Conservation (phyloP, 2,113 vertebrate genomes). For the Laticauda laticaudata region DNA sequence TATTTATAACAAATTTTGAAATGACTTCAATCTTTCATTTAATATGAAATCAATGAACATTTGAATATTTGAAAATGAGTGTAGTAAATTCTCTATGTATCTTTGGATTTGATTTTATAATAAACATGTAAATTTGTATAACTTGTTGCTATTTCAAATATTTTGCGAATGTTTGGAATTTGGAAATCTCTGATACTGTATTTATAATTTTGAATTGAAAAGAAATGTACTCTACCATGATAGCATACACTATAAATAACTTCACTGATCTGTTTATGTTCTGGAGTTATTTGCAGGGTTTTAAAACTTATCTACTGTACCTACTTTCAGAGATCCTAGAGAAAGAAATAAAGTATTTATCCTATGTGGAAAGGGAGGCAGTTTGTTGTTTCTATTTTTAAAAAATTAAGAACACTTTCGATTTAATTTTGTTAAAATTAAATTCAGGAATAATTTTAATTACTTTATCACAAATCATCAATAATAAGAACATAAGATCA, state of each 20-base stretch:
- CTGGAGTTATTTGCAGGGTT: constrained; percentile 71
- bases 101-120: constrained; percentile 27
- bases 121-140: neutral
- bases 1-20: neutral
- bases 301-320: constrained; percentile 67
- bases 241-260: constrained; percentile 72
- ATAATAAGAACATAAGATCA: constrained; percentile 32
- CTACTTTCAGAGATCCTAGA: constrained; percentile 56
- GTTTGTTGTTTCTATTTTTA: neutral
- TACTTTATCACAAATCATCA: constrained; percentile 39
- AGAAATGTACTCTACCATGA: constrained; percentile 66
- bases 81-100: constrained; percentile 19
- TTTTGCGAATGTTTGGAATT: constrained; percentile 39
- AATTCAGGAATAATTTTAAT: constrained; percentile 3
- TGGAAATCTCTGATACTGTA: constrained; percentile 45
- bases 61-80: constrained; percentile 11
- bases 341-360: constrained; percentile 51
- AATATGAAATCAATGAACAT: neutral
- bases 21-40: neutral
- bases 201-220: constrained; percentile 55
- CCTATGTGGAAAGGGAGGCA: neutral
- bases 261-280: constrained; percentile 71
- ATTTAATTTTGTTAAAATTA: neutral
- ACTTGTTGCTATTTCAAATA: neutral
- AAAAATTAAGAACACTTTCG: constrained; percentile 40